Conservation (phyloP, 2,797 vertebrate genomes). For the Phalloptychus januarius region DNA sequence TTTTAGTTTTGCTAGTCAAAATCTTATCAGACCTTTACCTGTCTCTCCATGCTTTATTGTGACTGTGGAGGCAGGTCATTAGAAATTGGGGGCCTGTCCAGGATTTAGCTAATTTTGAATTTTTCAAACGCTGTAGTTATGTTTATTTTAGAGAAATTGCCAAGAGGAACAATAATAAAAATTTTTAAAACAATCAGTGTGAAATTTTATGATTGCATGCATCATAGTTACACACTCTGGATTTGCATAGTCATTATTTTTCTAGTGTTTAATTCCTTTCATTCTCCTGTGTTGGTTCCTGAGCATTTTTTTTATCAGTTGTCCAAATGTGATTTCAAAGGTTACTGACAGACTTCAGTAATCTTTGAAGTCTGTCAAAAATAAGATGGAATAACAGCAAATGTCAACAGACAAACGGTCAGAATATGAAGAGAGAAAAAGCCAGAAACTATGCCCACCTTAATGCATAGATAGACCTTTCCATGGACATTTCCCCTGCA, state of each 20-base stretch:
- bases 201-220: not conserved
- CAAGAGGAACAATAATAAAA: not conserved
- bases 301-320: constrained; percentile 33
- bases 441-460: not conserved
- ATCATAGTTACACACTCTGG: not conserved
- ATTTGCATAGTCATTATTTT: not conserved
- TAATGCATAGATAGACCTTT: constrained; percentile 12
- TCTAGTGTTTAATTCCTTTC: constrained; percentile 13
- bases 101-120: not conserved
- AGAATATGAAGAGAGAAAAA: constrained; percentile 6
- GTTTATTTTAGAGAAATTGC: not conserved
- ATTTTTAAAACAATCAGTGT: too few relatives aligned
- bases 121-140: not conserved
- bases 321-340: constrained; percentile 49
- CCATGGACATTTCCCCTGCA: constrained; percentile 51
- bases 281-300: constrained; percentile 16
- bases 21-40: too few relatives aligned
- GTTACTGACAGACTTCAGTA: constrained; percentile 43
- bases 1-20: not conserved
- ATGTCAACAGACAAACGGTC: constrained; percentile 19
- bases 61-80: not conserved
- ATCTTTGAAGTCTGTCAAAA: not conserved
- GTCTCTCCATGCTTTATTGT: not conserved
- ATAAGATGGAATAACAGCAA: constrained; percentile 48
- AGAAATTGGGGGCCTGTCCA: not conserved